Conservation (phyloP, 1,140 invertebrate species). For the Leptoteleia sp. region DNA sequence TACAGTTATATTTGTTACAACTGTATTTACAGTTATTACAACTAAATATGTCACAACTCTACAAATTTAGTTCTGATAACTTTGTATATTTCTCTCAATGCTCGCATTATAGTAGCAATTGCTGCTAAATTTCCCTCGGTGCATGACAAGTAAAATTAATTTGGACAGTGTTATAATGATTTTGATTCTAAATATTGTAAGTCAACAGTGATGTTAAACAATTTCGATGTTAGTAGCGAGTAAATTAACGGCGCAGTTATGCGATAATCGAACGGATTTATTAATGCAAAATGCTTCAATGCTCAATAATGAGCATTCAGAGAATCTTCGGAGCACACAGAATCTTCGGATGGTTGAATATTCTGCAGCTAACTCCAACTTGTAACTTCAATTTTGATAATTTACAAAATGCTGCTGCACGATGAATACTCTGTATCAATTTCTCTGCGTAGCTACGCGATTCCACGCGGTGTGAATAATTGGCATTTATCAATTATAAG, state of each 20-base stretch:
- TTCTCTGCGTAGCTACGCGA: background rate
- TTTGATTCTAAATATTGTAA: too few relatives aligned
- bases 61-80: too few relatives aligned
- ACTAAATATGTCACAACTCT: too few relatives aligned
- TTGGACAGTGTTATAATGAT: too few relatives aligned
- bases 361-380: slow-evolving; percentile 34
- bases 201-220: slow-evolving; percentile 25
- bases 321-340: slow-evolving; percentile 33
- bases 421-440: slow-evolving; percentile 9
- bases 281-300: slow-evolving; percentile 49
- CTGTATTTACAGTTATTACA: too few relatives aligned
- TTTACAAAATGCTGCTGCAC: slow-evolving; percentile 35
- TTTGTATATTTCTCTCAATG: too few relatives aligned
- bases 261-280: slow-evolving; percentile 54
- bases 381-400: slow-evolving; percentile 49
- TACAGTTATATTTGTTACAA: too few relatives aligned
- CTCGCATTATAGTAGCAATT: too few relatives aligned
- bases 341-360: slow-evolving; percentile 43
- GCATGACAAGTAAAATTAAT: too few relatives aligned
- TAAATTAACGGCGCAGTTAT: slow-evolving; percentile 48
- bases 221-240: slow-evolving; percentile 35
- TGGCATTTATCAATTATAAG: too few relatives aligned
- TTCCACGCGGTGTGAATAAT: too few relatives aligned
- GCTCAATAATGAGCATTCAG: slow-evolving; percentile 45
- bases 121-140: too few relatives aligned